Base-by-base conservation (phyloP, 2,888 invertebrate genomes). In the Osedax frankpressi region DNA sequence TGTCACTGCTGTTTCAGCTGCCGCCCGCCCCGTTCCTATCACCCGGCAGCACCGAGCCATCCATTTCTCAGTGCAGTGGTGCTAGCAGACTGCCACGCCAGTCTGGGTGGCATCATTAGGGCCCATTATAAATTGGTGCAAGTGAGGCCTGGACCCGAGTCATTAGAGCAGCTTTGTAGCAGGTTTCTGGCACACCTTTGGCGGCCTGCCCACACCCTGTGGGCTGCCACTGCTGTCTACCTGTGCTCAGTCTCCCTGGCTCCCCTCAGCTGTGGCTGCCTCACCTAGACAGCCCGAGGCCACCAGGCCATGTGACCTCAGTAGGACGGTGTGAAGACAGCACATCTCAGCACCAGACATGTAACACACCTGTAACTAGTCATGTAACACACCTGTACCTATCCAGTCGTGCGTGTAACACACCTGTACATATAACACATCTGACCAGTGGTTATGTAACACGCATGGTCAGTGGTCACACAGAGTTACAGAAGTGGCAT, bases 121-220 rank as follows among this genome's bases (percentile, higher is more conserved):
- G 65, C 65, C 65, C 65, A 65, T 65, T 65, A 65, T 65, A 65
- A 65, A 65, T 65, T 65, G 65, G 65, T 65, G 65, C 65, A 65
- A 65, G 65, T 65, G 65, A 65, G 65, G 65, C 65, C 65, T 65
- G 65, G 24, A 65, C 65, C 24, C 24, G 24, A 65, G 25, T 65
- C 65, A 65, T 65, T 65, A 65, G 65, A 24, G 65, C 65, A 65
- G 65, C 65, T 65, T 65, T 65, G 65, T 65, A 65, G 65, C 65
- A 65, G 65, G 65, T 65, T 65, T 65, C 65, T 65, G 24, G 65
- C 65, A 65, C n/a, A 65, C 65, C 65, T 65, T n/a, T 65, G n/a
- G 65, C 65, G 2, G 24, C 65, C 65, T 65, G 65, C 65, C 65
- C 65, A 65, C 65, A 65, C 24, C 65, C 65, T 65, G 65, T 65